Percentiles rank a stretch among this genome's conserved stretches.
phyloP scores from a whole-genome alignment of 2,797 vertebrate species.

The Cuculus canorus region DNA sequence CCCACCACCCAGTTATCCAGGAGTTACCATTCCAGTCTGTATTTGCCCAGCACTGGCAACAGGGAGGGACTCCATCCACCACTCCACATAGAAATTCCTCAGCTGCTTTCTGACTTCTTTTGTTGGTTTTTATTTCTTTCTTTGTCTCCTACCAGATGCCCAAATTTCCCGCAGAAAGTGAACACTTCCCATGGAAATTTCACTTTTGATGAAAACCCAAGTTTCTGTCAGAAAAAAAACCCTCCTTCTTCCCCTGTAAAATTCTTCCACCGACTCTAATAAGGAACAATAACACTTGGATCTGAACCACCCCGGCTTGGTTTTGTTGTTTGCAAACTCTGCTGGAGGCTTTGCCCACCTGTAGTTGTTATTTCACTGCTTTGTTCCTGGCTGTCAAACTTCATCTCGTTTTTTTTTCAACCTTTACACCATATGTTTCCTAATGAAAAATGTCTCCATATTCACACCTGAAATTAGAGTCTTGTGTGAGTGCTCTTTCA shows the following conservation, averaged over 20 bases:
- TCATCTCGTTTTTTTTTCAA: constrained; percentile 30
- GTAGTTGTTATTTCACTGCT: constrained; percentile 69
- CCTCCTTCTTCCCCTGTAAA: background rate
- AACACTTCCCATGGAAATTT: constrained; percentile 26
- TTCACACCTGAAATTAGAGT: constrained; percentile 70
- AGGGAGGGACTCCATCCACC: background rate
- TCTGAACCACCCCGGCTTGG: constrained; percentile 35
- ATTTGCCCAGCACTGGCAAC: background rate
- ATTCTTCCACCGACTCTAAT: constrained; percentile 4
- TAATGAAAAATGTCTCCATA: constrained; percentile 67
- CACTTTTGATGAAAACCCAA: constrained; percentile 46
- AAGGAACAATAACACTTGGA: constrained; percentile 59
- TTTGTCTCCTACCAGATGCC: background rate
- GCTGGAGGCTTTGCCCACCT: constrained; percentile 71
- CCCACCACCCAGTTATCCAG: background rate
- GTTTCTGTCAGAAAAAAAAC: constrained; percentile 40
- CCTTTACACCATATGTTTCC: constrained; percentile 65
- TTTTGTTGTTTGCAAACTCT: constrained; percentile 67
- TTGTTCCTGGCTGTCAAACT: constrained; percentile 67
- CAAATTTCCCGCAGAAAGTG: background rate
- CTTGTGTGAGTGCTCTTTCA: constrained; percentile 29
- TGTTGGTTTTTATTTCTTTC: background rate
- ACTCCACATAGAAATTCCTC: background rate
- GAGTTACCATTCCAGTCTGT: background rate
- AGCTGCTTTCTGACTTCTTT: background rate